Evolutionary conservation across 2,888 invertebrate genomes (phyloP), one percentile per base, ranked within the genome.

Genomic region (Drosophila parthenogenetica): DNA sequence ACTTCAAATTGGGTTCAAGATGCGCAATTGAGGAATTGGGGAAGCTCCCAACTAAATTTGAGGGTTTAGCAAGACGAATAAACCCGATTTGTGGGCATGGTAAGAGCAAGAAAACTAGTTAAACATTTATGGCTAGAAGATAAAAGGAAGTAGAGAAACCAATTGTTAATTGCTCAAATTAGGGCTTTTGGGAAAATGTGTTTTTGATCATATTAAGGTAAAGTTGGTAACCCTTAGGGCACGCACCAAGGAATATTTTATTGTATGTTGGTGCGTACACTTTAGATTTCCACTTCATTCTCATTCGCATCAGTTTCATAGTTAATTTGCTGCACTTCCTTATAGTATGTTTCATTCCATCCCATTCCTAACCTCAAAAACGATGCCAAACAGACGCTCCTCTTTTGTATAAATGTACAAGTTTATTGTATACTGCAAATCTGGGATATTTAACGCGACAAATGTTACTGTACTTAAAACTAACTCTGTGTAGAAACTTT

Each of bases 241-340:
- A 22, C 5, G 5, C 5, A 0, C 22, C 22, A 5, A 5, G 5
- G 5, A 22, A 22, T 22, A 22, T 1, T 22, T 22, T 1, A 22
- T n/a, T n/a, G n/a, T n/a, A n/a, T n/a, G n/a, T n/a, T n/a, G n/a
- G n/a, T n/a, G n/a, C n/a, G n/a, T n/a, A n/a, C n/a, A n/a, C n/a
- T n/a, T n/a, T n/a, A n/a, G 22, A 22, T 22, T 22, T 22, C 5
- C 22, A 22, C 22, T 22, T 0, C 5, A 73, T 69, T 62, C 54
- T 29, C 48, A 61, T 58, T 32, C 32, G 40, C 29, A 60, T 59
- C 45, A 54, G 29, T 46, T 54, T 37, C 48, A 42, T 11, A 55
- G 10, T 51, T 60, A 14, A 53, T 72, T 54, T 66, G 22, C 22
- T 11, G 32, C 13, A 22, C 42, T 57, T 53, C 62, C 58, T 19